Conservation (phyloP, 2,888 invertebrate genomes). For the Diaprepes abbreviatus region DNA sequence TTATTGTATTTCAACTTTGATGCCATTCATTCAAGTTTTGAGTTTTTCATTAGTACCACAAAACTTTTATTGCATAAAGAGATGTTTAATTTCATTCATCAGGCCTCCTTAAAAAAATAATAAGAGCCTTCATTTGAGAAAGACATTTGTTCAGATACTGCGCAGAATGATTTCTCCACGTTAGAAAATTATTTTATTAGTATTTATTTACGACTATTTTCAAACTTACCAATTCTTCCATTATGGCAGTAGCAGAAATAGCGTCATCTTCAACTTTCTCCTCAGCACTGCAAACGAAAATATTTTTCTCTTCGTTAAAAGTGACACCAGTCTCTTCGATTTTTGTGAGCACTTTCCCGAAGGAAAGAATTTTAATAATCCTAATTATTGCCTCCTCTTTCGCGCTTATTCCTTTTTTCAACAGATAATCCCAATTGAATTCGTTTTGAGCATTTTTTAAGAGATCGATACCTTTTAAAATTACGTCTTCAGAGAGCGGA, state of each 20-base stretch:
- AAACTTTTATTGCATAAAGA: too few relatives aligned
- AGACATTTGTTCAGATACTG: too few relatives aligned
- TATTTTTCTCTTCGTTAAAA: conserved; percentile 70
- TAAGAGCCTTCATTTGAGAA: too few relatives aligned
- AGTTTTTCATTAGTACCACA: too few relatives aligned
- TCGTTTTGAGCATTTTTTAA: conserved; percentile 53
- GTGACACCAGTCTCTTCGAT: conserved; percentile 77
- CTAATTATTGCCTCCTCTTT: conserved; percentile 83
- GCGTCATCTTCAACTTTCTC: conserved; percentile 53
- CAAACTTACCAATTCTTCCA: conserved; percentile 58
- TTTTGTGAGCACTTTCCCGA: conserved; percentile 79
- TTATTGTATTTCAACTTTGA: too few relatives aligned
- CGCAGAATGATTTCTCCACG: too few relatives aligned
- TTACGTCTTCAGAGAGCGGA: conserved; percentile 82
- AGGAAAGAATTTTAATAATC: conserved; percentile 82
- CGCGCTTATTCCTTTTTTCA: conserved; percentile 70
- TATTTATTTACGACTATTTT: background rate
- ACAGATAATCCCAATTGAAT: conserved; percentile 78
- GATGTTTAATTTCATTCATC: too few relatives aligned
- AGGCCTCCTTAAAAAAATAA: too few relatives aligned
- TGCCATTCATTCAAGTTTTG: too few relatives aligned
- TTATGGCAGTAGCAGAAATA: conserved; percentile 50
- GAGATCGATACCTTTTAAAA: conserved; percentile 78
- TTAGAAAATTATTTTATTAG: too few relatives aligned
- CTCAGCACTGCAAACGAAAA: conserved; percentile 58